Evolutionary conservation across 1,140 invertebrate species (phyloP), one percentile per base, ranked within the genome.

Genomic region (Drosophila insularis): DNA sequence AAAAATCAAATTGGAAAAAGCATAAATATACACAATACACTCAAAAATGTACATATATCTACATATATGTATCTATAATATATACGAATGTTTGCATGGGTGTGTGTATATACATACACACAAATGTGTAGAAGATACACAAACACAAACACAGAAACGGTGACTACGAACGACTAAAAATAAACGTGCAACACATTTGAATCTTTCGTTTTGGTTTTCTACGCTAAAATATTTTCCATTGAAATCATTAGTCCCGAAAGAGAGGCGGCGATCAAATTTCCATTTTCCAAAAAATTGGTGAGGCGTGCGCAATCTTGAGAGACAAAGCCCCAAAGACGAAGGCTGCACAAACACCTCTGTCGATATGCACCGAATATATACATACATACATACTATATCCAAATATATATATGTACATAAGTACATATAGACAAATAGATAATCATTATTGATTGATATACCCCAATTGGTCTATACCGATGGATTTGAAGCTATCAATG

Each of bases 91-190:
- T 37, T 10, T 37, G 17, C 59, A 23, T 59, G 46, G 69, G 54
- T 60, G 35, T 65, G 17, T 65, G 40, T 70, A 50, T 40, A 32
- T 46, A 27, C 27, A 27, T 27, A 27, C 27, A 27, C 27, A 43
- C 61, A 63, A 62, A 11, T 35, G 40, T 63, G 71, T 64, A 58
- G 19, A 23, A 66, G 43, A 81, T 54, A 70, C 43, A 71, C 64
- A 62, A 55, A 64, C 37, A 53, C 43, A 53, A 63, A 78, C 65
- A 59, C 50, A 67, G 31, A 81, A 69, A 66, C 71, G 63, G 79
- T 86, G 81, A 87, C 78, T 87, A 65, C 66, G 35, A 76, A 68
- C 35, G 46, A 64, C 81, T 86, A 86, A 81, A 86, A 86, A 86
- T 86, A 86, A 76, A 87, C 63, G 61, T 55, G 55, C 77, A 87